phyloP scores from a whole-genome alignment of 2,797 vertebrate species.

The Spheniscus humboldti region DNA sequence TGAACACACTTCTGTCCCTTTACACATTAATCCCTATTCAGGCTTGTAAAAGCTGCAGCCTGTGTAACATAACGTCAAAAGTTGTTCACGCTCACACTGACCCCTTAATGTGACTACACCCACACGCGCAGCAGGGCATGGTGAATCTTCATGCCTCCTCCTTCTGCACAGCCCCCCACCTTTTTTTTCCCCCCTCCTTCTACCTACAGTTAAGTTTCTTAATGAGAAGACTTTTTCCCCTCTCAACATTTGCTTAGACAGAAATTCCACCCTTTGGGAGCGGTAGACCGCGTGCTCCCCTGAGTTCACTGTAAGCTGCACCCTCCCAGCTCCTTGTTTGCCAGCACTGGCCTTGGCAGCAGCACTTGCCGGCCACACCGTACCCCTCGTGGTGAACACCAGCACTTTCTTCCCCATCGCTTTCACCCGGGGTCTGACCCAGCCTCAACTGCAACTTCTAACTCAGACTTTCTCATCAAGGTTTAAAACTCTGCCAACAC shows the following conservation, averaged over 20 bases:
- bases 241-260: not conserved
- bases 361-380: not conserved
- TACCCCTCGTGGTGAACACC: not conserved
- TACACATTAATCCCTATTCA: rapidly evolving
- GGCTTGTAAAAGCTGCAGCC: not conserved
- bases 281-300: rapidly evolving
- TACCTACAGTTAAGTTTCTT: not conserved
- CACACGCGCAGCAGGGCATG: rapidly evolving
- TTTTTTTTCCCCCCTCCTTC: too few species aligned
- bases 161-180: rapidly evolving
- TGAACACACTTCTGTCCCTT: rapidly evolving
- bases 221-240: not conserved
- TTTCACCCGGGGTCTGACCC: not conserved
- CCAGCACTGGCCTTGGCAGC: not conserved
- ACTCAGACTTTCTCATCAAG: not conserved
- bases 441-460: not conserved
- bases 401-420: not conserved
- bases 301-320: not conserved
- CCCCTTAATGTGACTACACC: not conserved
- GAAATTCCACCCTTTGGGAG: not conserved
- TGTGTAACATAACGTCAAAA: rapidly evolving
- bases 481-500: not conserved
- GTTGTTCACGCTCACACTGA: not conserved
- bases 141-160: not conserved
- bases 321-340: not conserved